Base-by-base conservation (phyloP, 92 coral and sea anemone genomes). In the Parazoanthus atlanticus region DNA sequence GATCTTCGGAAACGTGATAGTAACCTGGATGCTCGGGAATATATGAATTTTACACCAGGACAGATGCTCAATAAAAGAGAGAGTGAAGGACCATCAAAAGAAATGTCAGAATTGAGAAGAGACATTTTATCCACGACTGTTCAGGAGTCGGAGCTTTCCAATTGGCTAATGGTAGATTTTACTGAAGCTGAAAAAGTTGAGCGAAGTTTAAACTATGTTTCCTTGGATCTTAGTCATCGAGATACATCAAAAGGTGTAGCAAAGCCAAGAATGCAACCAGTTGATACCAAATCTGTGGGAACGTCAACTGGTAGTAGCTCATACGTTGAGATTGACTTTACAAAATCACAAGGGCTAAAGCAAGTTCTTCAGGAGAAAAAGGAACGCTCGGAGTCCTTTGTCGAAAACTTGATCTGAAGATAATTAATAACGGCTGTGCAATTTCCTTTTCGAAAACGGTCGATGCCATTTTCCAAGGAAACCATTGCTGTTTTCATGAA, bases 261-360 rank as follows among this genome's bases (percentile, higher is more conserved):
- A 6, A 19, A 30, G 10, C 23, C 71, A 8, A 80, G 71, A 32
- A 34, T 15, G 56, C 67, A 21, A 6, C 29, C 88, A 2, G 64
- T 82, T 15, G 93, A 94, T 17, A 90, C 95, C 6, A 93, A 86
- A 65, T 93, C 95, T 11, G 94, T 93, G 36, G 88, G 91, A 54
- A 49, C 89, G n/a, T 40, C 81, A 70, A 78, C 91, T 17, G 88
- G 87, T 29, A 70, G 17, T 15, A 69, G 87, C 28, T 70, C 91
- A 0, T 97, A 97, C 46, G 93, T 93, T 12, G 98, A 91, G 74
- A 90, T 97, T 32, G 99, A 97, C 88, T 95, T 95, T 54, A 93
- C 95, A 16, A 94, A 92, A 83, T 97, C 99, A 13, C 91, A 94
- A 67, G 99, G 98, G 21, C 89, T 97, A 66, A 84, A 93, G 31